A percentile compares a stretch with the other conserved stretches of the same genome.
phyloP scores from a whole-genome alignment of 2,888 invertebrate genomes.

The Stenichneumon culpator region DNA sequence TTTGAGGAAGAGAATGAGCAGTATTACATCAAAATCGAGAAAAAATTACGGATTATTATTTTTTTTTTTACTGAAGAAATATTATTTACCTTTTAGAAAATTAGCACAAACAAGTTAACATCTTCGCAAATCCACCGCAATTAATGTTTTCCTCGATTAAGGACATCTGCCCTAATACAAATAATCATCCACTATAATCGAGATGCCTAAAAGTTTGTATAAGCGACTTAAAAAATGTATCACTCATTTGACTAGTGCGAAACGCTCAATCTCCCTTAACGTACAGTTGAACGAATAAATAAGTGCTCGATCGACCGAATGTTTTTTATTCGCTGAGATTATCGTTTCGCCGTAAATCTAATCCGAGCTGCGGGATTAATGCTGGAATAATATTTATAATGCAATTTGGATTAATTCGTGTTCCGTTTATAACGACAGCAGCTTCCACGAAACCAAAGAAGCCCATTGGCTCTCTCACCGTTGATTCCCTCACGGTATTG shows the following conservation, averaged over 20 bases:
- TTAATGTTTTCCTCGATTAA: neutral
- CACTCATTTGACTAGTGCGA: no score
- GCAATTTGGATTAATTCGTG: neutral
- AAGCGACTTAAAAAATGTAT: no score
- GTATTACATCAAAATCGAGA: no score
- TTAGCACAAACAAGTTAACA: no score
- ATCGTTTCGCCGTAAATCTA: neutral
- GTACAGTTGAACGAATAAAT: constrained; percentile 48
- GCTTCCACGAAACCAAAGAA: neutral
- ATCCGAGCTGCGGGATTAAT: neutral
- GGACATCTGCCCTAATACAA: no score
- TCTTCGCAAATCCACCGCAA: neutral
- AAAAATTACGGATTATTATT: no score
- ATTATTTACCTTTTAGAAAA: no score
- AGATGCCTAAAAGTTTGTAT: no score
- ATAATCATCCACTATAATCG: neutral
- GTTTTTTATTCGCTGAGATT: neutral
- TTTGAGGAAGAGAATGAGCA: no score
- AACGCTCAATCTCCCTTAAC: neutral
- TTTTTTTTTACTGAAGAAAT: no score
- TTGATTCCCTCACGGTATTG: neutral
- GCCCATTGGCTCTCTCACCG: constrained; percentile 2
- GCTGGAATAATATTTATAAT: neutral
- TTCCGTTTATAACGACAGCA: constrained; percentile 2
- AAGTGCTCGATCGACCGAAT: neutral